These are phyloP conservation scores for Rhyacophila evoluta DNA, from an alignment of 2,888 invertebrate genomes.

Conservation along the genomic window DNA sequence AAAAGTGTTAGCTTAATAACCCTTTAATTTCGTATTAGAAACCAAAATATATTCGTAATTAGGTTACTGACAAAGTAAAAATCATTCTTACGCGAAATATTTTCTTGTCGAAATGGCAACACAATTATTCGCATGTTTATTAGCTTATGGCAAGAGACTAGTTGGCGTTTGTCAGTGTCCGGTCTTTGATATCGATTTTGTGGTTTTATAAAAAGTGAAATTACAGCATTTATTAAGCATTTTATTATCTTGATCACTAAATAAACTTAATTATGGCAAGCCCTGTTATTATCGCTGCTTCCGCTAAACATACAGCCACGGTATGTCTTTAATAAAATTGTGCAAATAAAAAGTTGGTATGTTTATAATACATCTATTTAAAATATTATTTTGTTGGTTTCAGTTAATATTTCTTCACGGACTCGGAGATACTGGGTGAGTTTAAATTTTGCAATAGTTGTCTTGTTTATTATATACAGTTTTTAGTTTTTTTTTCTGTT, in stretches of 20 bases:
- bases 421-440: slow-evolving; percentile 94
- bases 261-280: slow-evolving; percentile 60
- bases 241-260: not conserved
- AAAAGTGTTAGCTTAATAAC: too few species aligned
- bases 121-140: slow-evolving; percentile 27
- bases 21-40: too few species aligned
- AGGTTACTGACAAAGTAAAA: too few species aligned
- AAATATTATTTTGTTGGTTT: slow-evolving; percentile 36
- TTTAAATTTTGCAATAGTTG: slow-evolving; percentile 55
- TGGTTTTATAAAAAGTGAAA: slow-evolving; percentile 40
- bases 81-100: not conserved
- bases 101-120: not conserved
- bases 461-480: not conserved
- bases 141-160: slow-evolving; percentile 30
- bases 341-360: not conserved
- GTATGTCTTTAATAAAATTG: slow-evolving; percentile 68
- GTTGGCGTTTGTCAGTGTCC: slow-evolving; percentile 47
- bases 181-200: slow-evolving; percentile 48
- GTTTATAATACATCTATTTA: slow-evolving; percentile 11
- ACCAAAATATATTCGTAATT: too few species aligned
- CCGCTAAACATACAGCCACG: slow-evolving; percentile 87
- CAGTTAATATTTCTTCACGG: slow-evolving; percentile 97
- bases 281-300: slow-evolving; percentile 85
- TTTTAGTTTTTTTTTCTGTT: not conserved
- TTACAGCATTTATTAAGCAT: slow-evolving; percentile 27